A percentile compares a stretch with the other conserved stretches of the same genome.
These are phyloP conservation scores for Meloidogyne floridensis DNA, from an alignment of 1,140 invertebrate genomes.

Conservation along the genomic window DNA sequence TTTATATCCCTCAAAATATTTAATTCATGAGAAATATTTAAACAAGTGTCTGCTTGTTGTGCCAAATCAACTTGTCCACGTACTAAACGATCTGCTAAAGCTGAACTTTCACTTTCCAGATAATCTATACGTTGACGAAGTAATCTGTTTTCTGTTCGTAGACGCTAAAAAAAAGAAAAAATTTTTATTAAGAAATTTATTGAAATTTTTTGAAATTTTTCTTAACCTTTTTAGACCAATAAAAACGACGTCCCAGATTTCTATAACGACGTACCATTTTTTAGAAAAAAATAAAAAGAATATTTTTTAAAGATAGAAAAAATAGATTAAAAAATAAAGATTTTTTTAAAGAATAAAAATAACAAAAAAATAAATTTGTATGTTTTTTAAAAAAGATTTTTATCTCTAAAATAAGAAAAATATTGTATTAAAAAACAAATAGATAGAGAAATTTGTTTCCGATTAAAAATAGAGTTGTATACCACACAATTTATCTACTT, in stretches of 20 bases:
- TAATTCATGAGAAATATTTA: constrained; percentile 64
- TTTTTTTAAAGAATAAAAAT: not conserved
- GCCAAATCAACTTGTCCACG: constrained; percentile 88
- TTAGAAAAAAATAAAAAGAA: not conserved
- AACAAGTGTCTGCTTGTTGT: constrained; percentile 73
- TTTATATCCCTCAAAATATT: constrained; percentile 63
- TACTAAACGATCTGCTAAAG: constrained; percentile 84
- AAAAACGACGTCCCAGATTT: constrained; percentile 37
- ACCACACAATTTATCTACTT: too few relatives aligned
- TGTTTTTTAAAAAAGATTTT: too few relatives aligned
- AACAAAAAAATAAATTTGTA: not conserved
- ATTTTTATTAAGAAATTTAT: not conserved
- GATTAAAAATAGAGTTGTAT: too few relatives aligned
- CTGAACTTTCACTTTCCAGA: constrained; percentile 75
- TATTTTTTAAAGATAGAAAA: not conserved
- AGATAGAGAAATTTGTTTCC: too few relatives aligned
- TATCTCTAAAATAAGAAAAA: not conserved
- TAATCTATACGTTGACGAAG: constrained; percentile 89
- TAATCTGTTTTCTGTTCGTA: constrained; percentile 90
- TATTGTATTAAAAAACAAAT: not conserved
- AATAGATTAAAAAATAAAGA: not conserved
- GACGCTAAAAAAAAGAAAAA: constrained; percentile 72
- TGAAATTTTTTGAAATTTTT: not conserved
- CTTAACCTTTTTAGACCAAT: constrained; percentile 47
- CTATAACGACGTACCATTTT: constrained; percentile 23